phyloP scores from a whole-genome alignment of 2,888 invertebrate species.

The Rotaria sp. region DNA sequence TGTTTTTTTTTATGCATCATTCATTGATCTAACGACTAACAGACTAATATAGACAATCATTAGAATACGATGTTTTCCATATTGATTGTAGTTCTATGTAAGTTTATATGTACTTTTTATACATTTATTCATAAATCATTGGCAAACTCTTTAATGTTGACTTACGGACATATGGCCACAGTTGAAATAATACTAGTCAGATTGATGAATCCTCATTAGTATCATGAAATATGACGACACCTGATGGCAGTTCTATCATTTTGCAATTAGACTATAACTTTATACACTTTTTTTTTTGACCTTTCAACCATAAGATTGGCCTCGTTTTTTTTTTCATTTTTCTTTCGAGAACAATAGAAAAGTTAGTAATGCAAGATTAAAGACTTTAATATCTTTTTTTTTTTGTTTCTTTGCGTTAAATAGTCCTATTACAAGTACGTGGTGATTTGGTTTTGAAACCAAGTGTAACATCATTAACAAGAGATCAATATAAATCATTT shows the following conservation, averaged over 20 bases:
- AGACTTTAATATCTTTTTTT: background rate
- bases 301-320: background rate
- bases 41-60: background rate
- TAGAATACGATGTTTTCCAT: background rate
- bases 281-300: background rate
- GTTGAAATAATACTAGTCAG: slow-evolving; percentile 11
- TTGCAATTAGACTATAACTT: background rate
- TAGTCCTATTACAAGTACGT: background rate
- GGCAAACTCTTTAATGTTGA: background rate
- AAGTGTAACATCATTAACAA: background rate
- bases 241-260: background rate
- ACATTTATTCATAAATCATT: background rate
- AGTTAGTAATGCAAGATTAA: background rate
- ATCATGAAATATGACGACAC: slow-evolving; percentile 4
- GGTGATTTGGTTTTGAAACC: background rate
- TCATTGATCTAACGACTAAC: background rate
- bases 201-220: slow-evolving; percentile 17
- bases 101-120: background rate
- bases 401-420: background rate
- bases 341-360: background rate
- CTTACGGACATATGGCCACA: slow-evolving; percentile 1
- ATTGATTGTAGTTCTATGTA: background rate
- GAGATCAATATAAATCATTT: slow-evolving; percentile 14
- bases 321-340: background rate
- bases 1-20: background rate